Evolutionary conservation across 2,113 vertebrate genomes (phyloP), one percentile per base, ranked within the genome.

Genomic region (Tilapia sparmanii): DNA sequence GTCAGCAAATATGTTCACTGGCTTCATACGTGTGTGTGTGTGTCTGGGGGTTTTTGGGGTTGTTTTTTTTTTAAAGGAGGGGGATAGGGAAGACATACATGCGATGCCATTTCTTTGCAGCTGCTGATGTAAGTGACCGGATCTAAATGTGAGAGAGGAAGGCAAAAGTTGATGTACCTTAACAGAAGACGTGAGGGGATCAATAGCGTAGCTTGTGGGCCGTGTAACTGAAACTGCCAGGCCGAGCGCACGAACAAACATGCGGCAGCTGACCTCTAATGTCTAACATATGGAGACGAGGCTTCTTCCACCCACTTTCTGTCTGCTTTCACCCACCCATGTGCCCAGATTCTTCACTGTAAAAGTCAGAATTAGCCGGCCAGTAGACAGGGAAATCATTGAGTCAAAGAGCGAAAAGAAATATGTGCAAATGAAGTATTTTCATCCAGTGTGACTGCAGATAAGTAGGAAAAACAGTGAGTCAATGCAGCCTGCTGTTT

Each of bases 171-270:
- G 90, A 86, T 50, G 42, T 57, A 90, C 89, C 86, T 93, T 81
- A 40, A 76, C 47, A 81, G 83, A 81, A 84, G 87, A 82, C 53
- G 86, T 87, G 94, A 91, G 84, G 63, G 88, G 90, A 94, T 95
- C 93, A 91, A 91, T 93, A 91, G 61, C 38, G 66, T 54, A 73
- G 87, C 90, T 94, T 89, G 94, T 85, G 89, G 90, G 76, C 88
- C 90, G 81, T 95, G 93, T 94, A 95, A 96, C 91, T 94, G 86
- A 93, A 91, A 93, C 89, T 73, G 90, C 80, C 86, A 87, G 88
- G 87, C 83, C 18, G 76, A 88, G 89, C 4, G 68, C 85, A 89
- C 85, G 92, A 86, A 82, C 82, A 92, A 91, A 87, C 90, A 88
- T 76, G 86, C 66, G 86, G 90, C 92, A 94, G 93, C 94, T 92